Evolutionary conservation across 2,113 vertebrate genomes (phyloP), one percentile per base, ranked within the genome.

Genomic region (Xiphias gladius): DNA sequence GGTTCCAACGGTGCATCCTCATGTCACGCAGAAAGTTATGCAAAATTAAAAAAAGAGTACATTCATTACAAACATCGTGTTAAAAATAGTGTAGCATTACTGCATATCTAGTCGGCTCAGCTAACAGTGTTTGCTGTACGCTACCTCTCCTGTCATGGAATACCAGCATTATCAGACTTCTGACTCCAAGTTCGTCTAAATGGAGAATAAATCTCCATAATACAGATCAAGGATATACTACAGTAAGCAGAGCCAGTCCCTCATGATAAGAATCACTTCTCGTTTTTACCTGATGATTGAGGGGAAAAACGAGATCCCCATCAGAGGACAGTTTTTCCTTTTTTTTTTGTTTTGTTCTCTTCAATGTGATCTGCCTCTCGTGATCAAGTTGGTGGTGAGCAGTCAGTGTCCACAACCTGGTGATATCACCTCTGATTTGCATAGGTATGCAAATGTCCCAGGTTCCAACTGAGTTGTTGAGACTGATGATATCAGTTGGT

Each of bases 361-460:
- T 88, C 54, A 55, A 90, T 93, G 77, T 79, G 80, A 90, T 94
- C 84, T 76, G 85, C 26, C 65, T 86, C 55, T 73, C 83, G 83
- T 89, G 92, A 89, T 90, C 72, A 83, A 85, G 81, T 61, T 76
- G 65, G 81, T 81, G 62, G 83, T 72, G 75, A 84, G 59, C 55
- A 48, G 87, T 78, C 80, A 28, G 59, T 79, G 88, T 90, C 55
- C 65, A 82, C 58, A 76, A 74, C 46, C 52, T 80, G 16, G 20
- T 81, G 86, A 80, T 68, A 83, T 73, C 52, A 55, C 35, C 43
- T n/a, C 69, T 75, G 61, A 95, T 95, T 96, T 95, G 91, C 94
- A 95, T 94, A 92, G 84, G 93, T 93, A 95, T 95, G 94, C 93
- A 95, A 95, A 95, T 92, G 54, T 24, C 1, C 20, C 37, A 2